Conservation (phyloP, 1,140 invertebrate genomes). For the Scylla paramamosain region DNA sequence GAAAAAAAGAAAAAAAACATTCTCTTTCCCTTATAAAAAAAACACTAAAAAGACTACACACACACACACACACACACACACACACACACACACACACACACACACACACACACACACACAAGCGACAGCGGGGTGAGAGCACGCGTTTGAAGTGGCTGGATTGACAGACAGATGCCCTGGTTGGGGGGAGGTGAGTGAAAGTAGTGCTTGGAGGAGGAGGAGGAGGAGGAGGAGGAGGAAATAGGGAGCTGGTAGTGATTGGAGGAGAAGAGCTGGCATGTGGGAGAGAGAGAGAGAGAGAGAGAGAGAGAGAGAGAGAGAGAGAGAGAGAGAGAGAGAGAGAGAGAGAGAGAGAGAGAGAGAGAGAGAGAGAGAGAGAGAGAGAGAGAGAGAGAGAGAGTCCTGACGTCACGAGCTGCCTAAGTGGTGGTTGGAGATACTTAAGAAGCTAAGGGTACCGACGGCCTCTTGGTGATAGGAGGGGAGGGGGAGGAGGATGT, state of each 20-base stretch:
- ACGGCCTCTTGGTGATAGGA: background rate
- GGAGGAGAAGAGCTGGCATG: background rate
- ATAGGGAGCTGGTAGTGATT: background rate
- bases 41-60: background rate
- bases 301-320: background rate
- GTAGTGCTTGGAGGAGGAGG: background rate
- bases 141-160: background rate
- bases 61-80: constrained; percentile 11
- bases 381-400: constrained; percentile 25
- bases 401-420: background rate
- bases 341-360: background rate
- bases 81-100: background rate
- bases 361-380: constrained; percentile 8
- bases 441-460: background rate
- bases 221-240: too few species aligned
- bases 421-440: background rate
- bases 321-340: background rate
- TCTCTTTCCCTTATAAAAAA: too few species aligned
- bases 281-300: background rate
- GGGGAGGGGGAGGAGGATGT: too few species aligned
- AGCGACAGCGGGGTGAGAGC: background rate
- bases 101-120: background rate
- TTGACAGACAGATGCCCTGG: background rate
- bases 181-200: background rate
- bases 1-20: too few species aligned